Evolutionary conservation across 2,113 vertebrate species (phyloP).

Genomic region (Origma solitaria): DNA sequence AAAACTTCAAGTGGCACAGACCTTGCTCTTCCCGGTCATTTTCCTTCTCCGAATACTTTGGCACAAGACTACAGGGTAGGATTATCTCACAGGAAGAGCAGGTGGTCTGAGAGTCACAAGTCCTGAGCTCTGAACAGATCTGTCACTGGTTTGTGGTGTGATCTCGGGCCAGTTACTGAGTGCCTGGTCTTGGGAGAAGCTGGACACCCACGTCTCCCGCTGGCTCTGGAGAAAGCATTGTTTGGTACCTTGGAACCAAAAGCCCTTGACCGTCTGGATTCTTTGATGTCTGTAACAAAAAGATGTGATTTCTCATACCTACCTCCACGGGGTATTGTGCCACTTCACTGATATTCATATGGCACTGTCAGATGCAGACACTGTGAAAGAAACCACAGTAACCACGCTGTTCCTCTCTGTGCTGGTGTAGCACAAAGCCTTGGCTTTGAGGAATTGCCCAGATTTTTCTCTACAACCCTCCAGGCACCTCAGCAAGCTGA

Average conservation of each 20-base stretch:
- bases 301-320: not conserved
- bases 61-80: not conserved
- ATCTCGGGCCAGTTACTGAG: not conserved
- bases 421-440: not conserved
- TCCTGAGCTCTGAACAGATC: not conserved
- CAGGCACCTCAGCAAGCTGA: not conserved
- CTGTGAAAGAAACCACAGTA: not conserved
- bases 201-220: not conserved
- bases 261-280: rapidly evolving
- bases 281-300: not conserved
- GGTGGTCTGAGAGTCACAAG: not conserved
- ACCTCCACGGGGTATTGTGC: not conserved
- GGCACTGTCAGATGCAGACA: not conserved
- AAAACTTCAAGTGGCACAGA: not conserved
- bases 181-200: not conserved
- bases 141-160: not conserved
- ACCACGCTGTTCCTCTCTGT: not conserved
- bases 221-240: not conserved
- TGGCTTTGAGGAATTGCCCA: slow-evolving; percentile 34
- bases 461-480: slow-evolving; percentile 3
- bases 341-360: not conserved
- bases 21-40: not conserved
- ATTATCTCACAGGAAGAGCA: not conserved
- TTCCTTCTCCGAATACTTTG: not conserved
- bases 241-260: not conserved